These are phyloP conservation scores for Alligator sinensis DNA, from an alignment of 2,113 vertebrate genomes.

Conservation along the genomic window DNA sequence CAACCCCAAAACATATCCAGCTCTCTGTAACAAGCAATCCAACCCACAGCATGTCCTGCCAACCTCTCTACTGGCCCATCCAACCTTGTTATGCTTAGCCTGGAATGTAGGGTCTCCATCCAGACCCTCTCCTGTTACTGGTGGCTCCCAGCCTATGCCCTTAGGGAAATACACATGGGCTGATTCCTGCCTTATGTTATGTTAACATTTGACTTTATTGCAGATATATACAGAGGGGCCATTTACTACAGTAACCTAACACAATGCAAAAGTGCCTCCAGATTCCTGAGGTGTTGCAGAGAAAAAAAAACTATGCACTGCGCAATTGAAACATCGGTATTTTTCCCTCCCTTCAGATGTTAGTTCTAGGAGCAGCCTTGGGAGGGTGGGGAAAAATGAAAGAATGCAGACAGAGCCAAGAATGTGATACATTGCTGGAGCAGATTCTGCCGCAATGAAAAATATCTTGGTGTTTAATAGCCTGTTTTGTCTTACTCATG, in stretches of 20 bases:
- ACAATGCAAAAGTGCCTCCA: background rate
- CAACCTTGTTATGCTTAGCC: background rate
- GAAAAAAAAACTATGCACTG: no score
- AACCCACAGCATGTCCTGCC: background rate
- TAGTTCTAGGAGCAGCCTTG: background rate
- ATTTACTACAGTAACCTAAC: background rate
- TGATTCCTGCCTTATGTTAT: background rate
- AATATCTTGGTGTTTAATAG: background rate
- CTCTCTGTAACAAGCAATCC: background rate
- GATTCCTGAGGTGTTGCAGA: background rate
- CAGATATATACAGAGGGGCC: background rate
- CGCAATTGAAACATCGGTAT: background rate
- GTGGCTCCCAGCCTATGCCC: background rate
- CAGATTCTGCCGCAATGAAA: background rate
- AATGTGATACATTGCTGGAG: background rate
- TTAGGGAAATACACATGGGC: background rate
- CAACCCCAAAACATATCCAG: background rate
- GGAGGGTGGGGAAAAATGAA: background rate
- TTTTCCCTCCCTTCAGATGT: background rate
- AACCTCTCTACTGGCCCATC: background rate
- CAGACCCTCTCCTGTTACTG: background rate
- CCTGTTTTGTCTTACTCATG: background rate
- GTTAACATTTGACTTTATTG: no score
- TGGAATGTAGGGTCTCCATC: background rate
- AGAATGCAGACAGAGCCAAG: background rate